Percentiles rank a stretch among this genome's conserved stretches.
phyloP scores from a whole-genome alignment of 2,113 vertebrate genomes.

The Gavialis gangeticus region DNA sequence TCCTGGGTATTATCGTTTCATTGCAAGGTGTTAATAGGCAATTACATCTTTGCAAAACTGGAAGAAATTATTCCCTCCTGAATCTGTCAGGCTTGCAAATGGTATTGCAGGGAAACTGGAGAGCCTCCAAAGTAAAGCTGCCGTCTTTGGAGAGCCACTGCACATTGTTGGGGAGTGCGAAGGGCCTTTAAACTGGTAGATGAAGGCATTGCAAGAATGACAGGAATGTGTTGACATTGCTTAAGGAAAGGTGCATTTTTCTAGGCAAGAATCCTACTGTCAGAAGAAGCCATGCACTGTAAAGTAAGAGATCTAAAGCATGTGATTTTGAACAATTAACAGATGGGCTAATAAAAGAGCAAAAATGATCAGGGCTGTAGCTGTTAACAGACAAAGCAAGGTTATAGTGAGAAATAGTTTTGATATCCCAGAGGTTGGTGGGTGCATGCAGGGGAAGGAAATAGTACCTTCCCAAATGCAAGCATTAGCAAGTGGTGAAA shows the following conservation, averaged over 20 bases:
- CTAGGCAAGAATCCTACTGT: not conserved
- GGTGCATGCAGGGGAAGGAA: not conserved
- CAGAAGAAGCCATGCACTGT: not conserved
- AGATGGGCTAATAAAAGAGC: constrained; percentile 35
- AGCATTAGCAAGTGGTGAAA: not conserved
- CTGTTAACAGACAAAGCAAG: constrained; percentile 37
- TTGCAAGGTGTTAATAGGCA: rapidly evolving
- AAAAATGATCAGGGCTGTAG: constrained; percentile 13
- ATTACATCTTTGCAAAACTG: not conserved
- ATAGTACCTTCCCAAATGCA: not conserved
- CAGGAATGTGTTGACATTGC: not conserved
- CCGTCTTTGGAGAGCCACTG: rapidly evolving
- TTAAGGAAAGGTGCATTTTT: not conserved
- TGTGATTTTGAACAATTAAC: constrained; percentile 14
- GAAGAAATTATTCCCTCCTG: not conserved
- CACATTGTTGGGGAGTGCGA: rapidly evolving
- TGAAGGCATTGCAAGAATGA: rapidly evolving
- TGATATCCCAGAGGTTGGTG: not conserved
- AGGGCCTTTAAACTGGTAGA: not conserved
- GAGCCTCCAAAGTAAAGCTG: not conserved
- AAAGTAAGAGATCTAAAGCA: not conserved
- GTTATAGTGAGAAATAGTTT: constrained; percentile 7
- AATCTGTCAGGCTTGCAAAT: rapidly evolving
- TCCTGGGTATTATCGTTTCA: not conserved
- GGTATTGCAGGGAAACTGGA: rapidly evolving